Evolutionary conservation across 2,888 invertebrate genomes (phyloP).

Genomic region (Clistopyga incitator): DNA sequence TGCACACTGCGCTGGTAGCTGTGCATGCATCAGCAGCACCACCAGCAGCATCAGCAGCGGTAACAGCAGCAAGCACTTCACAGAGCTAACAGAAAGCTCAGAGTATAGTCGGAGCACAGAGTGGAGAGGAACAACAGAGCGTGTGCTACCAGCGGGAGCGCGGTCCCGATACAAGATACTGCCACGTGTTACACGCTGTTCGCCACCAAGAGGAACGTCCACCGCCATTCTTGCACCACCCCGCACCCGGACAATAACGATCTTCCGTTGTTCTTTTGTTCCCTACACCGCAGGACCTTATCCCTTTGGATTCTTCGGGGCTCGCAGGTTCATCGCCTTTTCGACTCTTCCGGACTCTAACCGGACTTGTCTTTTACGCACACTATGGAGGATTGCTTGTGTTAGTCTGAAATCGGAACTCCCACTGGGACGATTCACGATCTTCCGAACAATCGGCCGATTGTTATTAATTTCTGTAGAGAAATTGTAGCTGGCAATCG

Average conservation of each 20-base stretch:
- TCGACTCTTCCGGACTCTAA: constrained; percentile 55
- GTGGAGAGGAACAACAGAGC: constrained; percentile 72
- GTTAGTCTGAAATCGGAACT: background rate
- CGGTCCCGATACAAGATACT: constrained; percentile 83
- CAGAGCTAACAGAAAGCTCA: constrained; percentile 57
- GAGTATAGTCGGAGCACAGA: constrained; percentile 62
- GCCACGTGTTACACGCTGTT: constrained; percentile 84
- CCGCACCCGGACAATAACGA: constrained; percentile 70
- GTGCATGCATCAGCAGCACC: constrained; percentile 36
- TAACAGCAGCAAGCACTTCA: background rate
- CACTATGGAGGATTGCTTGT: background rate
- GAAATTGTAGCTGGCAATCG: background rate
- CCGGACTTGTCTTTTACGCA: constrained; percentile 3
- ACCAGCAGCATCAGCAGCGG: too few species aligned
- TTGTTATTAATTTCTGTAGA: background rate
- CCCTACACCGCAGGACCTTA: constrained; percentile 40
- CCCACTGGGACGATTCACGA: background rate
- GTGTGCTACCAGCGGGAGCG: constrained; percentile 81
- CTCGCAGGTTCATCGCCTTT: constrained; percentile 40
- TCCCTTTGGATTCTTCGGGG: constrained; percentile 36
- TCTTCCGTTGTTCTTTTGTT: constrained; percentile 68
- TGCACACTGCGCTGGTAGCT: constrained; percentile 35
- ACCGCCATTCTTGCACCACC: constrained; percentile 74
- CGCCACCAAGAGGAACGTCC: constrained; percentile 82
- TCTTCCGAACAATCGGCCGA: background rate